phyloP scores from a whole-genome alignment of 2,888 invertebrate genomes.

The Chaetogeoica ovagalla region DNA sequence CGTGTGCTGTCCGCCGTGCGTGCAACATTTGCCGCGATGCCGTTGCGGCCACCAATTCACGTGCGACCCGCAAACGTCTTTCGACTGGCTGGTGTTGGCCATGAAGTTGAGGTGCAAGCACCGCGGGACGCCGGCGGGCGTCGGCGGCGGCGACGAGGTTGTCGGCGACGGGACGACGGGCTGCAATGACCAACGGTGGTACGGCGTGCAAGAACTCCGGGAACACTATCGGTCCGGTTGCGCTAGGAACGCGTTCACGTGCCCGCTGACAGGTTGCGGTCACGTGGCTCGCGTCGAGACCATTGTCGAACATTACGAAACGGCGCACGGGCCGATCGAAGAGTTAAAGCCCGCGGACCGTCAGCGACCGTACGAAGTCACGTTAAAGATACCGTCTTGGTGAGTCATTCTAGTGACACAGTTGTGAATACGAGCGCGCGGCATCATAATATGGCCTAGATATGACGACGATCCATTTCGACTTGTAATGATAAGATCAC shows the following conservation, averaged over 20 bases:
- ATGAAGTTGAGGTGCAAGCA: conserved; percentile 17
- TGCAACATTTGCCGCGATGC: background rate
- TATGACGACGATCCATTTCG: too few species aligned
- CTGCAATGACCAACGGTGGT: conserved; percentile 2
- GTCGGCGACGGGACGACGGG: background rate
- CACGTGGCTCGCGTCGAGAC: conserved; percentile 11
- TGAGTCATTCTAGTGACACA: background rate
- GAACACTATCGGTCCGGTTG: conserved; percentile 11
- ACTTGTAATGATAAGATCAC: too few species aligned
- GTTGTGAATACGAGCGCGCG: too few species aligned
- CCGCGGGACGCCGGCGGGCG: background rate
- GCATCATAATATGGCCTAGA: too few species aligned
- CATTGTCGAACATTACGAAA: conserved; percentile 4
- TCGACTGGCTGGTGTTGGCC: conserved; percentile 16
- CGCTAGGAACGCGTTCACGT: background rate
- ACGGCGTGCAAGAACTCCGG: background rate
- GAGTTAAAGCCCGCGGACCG: background rate
- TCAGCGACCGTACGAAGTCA: background rate
- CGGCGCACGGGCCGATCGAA: conserved; percentile 1
- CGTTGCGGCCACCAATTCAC: background rate
- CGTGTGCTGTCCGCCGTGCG: background rate
- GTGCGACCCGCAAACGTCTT: background rate
- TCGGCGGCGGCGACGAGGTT: background rate
- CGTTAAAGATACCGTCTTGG: background rate
- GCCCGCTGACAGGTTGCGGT: background rate